A percentile compares a stretch with the other conserved stretches of the same genome.
phyloP scores from a whole-genome alignment of 1,140 invertebrate genomes.

The Pseudomyrmex dendroicus region DNA sequence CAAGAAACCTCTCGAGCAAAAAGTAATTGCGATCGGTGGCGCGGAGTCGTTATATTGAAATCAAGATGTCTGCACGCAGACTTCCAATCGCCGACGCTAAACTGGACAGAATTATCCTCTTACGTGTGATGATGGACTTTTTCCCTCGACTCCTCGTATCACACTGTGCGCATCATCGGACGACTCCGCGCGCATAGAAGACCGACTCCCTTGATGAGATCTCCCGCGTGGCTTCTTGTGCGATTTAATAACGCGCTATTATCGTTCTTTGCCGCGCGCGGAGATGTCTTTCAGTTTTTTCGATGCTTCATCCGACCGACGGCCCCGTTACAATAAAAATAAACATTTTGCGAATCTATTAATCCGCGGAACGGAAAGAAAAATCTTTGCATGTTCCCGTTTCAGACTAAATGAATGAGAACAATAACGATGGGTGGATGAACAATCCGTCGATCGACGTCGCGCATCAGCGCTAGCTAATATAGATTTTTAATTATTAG shows the following conservation, averaged over 20 bases:
- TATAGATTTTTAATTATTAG: constrained; percentile 36
- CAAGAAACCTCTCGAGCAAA: constrained; percentile 22
- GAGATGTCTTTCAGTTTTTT: constrained; percentile 5
- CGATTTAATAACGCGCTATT: constrained; percentile 46
- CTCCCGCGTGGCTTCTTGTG: constrained; percentile 45
- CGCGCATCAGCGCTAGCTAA: not conserved
- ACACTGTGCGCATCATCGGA: constrained; percentile 23
- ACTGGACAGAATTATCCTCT: constrained; percentile 42
- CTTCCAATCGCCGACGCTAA: constrained; percentile 48
- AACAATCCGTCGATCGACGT: constrained; percentile 1
- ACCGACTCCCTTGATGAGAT: constrained; percentile 37
- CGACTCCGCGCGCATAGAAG: not conserved
- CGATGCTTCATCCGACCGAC: not conserved
- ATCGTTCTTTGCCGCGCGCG: not conserved
- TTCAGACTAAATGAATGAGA: not conserved
- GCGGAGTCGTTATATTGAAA: constrained; percentile 59
- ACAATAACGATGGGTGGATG: not conserved
- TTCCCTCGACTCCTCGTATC: constrained; percentile 19
- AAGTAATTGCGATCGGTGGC: constrained; percentile 48
- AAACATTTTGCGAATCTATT: constrained; percentile 3
- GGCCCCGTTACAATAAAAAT: constrained; percentile 7
- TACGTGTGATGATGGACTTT: constrained; percentile 41
- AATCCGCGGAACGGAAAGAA: constrained; percentile 15
- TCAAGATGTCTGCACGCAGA: constrained; percentile 43
- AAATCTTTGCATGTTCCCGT: not conserved